Percentiles rank a stretch among this genome's conserved stretches.
phyloP scores from a whole-genome alignment of 2,113 vertebrate genomes.

The Pampusana beccarii region DNA sequence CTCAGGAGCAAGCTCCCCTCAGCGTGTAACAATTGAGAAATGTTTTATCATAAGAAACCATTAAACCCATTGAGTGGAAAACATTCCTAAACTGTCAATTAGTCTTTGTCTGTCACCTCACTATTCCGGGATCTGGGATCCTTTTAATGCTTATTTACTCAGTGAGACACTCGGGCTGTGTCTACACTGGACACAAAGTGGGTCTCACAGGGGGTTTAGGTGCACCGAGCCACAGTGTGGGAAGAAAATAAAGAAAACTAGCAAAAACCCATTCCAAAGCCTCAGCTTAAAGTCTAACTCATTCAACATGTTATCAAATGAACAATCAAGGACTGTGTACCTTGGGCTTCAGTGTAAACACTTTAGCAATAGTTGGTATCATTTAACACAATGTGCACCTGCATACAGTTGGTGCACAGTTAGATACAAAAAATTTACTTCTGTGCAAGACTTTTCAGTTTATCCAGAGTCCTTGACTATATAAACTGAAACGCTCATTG shows the following conservation, averaged over 20 bases:
- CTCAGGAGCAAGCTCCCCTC: not conserved
- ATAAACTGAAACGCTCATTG: not conserved
- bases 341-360: slow-evolving; percentile 2
- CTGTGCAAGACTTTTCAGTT: not conserved
- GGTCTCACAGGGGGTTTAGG: not conserved
- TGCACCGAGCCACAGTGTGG: not conserved
- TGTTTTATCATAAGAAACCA: not conserved
- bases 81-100: not conserved
- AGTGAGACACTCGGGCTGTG: not conserved
- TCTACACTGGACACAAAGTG: not conserved
- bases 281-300: not conserved
- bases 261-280: not conserved
- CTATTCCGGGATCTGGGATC: not conserved
- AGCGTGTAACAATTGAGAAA: not conserved
- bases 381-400: not conserved
- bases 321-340: slow-evolving; percentile 16
- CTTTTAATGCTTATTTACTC: not conserved
- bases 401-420: not conserved
- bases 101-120: not conserved
- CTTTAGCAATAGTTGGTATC: not conserved
- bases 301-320: not conserved
- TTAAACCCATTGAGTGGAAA: not conserved
- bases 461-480: not conserved
- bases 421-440: not conserved
- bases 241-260: not conserved